Evolutionary conservation across 2,888 invertebrate genomes (phyloP), one percentile per base, ranked within the genome.

Genomic region (Spialia ferax): DNA sequence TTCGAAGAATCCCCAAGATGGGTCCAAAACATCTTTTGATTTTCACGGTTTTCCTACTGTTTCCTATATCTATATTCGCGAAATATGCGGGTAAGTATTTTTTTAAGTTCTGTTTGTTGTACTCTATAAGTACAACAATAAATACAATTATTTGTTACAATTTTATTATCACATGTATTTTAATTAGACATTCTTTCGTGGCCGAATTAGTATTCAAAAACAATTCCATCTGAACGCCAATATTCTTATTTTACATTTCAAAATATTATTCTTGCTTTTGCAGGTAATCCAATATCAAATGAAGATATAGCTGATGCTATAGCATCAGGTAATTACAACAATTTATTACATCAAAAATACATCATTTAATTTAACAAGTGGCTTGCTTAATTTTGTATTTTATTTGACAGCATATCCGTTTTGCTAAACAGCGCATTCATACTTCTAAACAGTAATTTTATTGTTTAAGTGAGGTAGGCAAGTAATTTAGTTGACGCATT

Each of bases 1-100:
- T 55, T 65, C 64, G 35, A 22, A 56, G n/a, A 22, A 48, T 64
- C 55, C 32, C 15, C 56, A 70, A 42, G 56, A 70, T 70, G 70
- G 61, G 56, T 26, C 65, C 18, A 35, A 62, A 59, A 55, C 52
- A 63, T 50, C 48, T 62, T 45, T 18, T 62, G 48, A 38, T 66
- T 38, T 60, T 63, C 48, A 50, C 62, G 48, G 54, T 59, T 59
- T 50, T 70, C 26, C 18, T 70, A 59, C 20, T 66, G 13, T 29
- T 65, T 15, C 64, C 65, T 13, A 7, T 54, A 35, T 65, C 45
- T 26, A 48, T 55, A 20, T 35, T 55, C 10, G 65, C 65, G n/a
- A 26, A 68, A 50, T 38, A 61, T 62, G 59, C 23, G 2, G 52
- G 65, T 65, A 50, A 65, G 65, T n/a, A 32, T 18, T 38, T 15